Base-by-base conservation (phyloP, 1,140 invertebrate species). In the Drosophila pectinifera region DNA sequence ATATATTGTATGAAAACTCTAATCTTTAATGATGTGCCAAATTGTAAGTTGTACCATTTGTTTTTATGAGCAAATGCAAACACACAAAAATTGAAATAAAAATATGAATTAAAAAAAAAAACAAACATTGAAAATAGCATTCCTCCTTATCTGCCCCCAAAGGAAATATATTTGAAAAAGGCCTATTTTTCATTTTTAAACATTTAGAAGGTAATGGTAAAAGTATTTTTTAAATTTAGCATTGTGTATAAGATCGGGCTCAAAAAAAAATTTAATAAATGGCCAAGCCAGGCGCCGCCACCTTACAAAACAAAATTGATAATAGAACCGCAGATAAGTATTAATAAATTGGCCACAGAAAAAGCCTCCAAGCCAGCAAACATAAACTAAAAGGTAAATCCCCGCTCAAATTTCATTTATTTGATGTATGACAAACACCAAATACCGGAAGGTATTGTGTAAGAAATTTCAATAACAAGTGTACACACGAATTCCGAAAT, bases 21-120 rank as follows among this genome's bases (percentile, higher is more conserved):
- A 88, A 91, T 89, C 81, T 80, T 85, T 80, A 89, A 91, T 85
- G 64, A 89, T 91, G 89, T 91, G 89, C 89, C 89, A 91, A 91
- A 91, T 91, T 91, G 89, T 91, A 91, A 86, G 86, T 90, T 90
- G 86, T 79, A 81, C 54, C 85, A 81, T 85, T 90, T 86, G 78
- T 90, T 90, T 90, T 85, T 88, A 84, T 82, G 80, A 81, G 61
- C 78, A 90, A 78, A 81, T 85, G 67, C 70, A 81, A 81, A 89
- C 38, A 64, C 57, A 85, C 57, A 69, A 62, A 84, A 84, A 90
- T 79, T 74, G 64, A 86, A 85, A 86, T 85, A 75, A 89, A 89
- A 70, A 72, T 64, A 74, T 59, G 78, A 72, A 79, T 74, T 74
- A 74, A 74, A 74, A 74, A 2, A 5, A 8, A 51, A 36, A 51